Percentiles rank a stretch among this genome's conserved stretches.
Conservation (phyloP, 2,888 invertebrate species). For the Tetragnatha montana region DNA sequence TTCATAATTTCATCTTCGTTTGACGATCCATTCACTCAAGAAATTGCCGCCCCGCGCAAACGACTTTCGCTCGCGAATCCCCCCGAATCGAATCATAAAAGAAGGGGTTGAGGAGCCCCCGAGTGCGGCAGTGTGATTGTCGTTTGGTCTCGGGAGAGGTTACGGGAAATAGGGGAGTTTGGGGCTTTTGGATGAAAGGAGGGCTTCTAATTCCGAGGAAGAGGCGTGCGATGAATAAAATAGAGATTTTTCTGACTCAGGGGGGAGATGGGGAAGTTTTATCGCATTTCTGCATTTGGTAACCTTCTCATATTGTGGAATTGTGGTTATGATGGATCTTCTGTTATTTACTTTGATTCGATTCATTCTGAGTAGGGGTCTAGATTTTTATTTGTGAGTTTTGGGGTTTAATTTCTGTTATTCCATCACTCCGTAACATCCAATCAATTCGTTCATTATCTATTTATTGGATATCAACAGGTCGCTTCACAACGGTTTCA, state of each 20-base stretch:
- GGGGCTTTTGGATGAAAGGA: background rate
- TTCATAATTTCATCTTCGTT: conserved; percentile 49
- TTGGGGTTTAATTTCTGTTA: no score
- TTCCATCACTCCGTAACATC: no score
- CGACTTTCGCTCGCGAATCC: conserved; percentile 14
- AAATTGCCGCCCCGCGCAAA: conserved; percentile 39
- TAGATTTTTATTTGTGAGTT: no score
- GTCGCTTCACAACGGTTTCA: no score
- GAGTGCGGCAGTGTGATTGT: background rate
- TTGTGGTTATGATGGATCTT: no score
- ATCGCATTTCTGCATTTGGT: no score
- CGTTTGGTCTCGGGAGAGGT: conserved; percentile 2
- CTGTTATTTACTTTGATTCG: no score
- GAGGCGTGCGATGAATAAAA: background rate
- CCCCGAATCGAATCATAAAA: background rate
- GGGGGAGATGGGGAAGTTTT: no score
- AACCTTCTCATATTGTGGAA: no score
- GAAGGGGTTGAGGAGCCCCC: background rate
- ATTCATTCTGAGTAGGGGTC: no score
- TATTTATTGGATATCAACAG: no score
- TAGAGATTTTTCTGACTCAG: background rate
- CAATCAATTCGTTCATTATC: no score
- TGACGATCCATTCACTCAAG: conserved; percentile 49
- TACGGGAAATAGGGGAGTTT: background rate
- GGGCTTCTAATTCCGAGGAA: background rate